These are phyloP conservation scores for Drosophila falleni DNA, from an alignment of 2,888 invertebrate genomes.

Conservation along the genomic window DNA sequence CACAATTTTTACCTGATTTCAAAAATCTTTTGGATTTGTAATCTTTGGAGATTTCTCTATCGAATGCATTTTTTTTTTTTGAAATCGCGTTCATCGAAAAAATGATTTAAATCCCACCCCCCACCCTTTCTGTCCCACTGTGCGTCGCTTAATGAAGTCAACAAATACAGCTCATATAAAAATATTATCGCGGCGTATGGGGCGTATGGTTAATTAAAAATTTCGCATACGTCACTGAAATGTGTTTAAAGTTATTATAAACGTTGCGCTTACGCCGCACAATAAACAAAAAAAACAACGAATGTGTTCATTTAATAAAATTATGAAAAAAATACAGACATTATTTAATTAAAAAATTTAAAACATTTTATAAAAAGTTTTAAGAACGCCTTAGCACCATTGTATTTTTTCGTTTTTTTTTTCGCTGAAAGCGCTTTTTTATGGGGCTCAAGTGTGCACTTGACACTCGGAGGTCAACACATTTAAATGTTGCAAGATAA, in stretches of 20 bases:
- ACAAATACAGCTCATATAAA: slow-evolving; percentile 38
- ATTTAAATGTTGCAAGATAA: slow-evolving; percentile 43
- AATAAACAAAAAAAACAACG: slow-evolving; percentile 49
- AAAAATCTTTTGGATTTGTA: too few species aligned
- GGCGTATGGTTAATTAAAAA: slow-evolving; percentile 48
- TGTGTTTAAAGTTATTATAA: slow-evolving; percentile 36
- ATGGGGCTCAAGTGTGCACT: background rate
- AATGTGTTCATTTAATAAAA: slow-evolving; percentile 47
- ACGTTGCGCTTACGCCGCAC: slow-evolving; percentile 41
- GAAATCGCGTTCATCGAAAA: too few species aligned
- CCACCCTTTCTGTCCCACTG: too few species aligned
- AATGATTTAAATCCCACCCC: too few species aligned
- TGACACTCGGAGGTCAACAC: slow-evolving; percentile 25
- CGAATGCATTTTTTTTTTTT: too few species aligned
- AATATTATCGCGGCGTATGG: slow-evolving; percentile 23
- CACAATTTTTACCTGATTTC: too few species aligned
- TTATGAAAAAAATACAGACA: slow-evolving; percentile 25
- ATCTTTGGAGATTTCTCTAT: too few species aligned
- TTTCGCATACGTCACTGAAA: slow-evolving; percentile 43
- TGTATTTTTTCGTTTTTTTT: too few species aligned
- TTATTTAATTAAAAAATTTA: slow-evolving; percentile 2
- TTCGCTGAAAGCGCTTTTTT: background rate
- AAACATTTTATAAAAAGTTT: background rate
- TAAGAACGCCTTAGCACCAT: too few species aligned
- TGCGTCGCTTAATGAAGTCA: slow-evolving; percentile 39